Conservation (phyloP, 2,888 invertebrate genomes). For the Microplitis deprimator region DNA sequence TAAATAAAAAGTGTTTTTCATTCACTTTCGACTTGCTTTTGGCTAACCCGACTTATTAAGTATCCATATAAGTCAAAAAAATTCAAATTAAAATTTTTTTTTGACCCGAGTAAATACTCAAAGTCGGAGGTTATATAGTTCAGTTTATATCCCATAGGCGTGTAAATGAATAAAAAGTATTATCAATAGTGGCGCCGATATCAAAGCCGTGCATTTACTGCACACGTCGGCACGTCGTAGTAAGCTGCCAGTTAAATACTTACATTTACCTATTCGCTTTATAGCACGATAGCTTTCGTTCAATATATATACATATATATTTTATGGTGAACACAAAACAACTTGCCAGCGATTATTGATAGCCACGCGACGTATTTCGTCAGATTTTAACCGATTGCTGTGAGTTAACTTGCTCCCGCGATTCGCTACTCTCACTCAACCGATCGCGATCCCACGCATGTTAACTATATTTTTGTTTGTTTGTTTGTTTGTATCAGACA, state of each 20-base stretch:
- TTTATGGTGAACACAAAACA: not conserved
- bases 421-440: constrained; percentile 23
- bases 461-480: not conserved
- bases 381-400: constrained; percentile 29
- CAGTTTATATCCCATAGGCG: not conserved
- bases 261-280: constrained; percentile 40
- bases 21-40: too few species aligned
- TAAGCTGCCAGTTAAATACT: not conserved
- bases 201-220: not conserved
- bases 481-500: constrained; percentile 8
- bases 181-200: not conserved
- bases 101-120: not conserved
- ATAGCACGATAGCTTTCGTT: constrained; percentile 20
- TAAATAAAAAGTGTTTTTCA: too few species aligned
- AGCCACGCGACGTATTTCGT: constrained; percentile 46
- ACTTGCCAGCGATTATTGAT: constrained; percentile 35
- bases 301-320: not conserved
- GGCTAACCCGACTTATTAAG: too few species aligned
- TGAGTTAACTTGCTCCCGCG: constrained; percentile 1
- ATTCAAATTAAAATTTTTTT: too few species aligned
- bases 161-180: not conserved
- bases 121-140: not conserved
- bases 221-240: not conserved
- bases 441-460: constrained; percentile 33
- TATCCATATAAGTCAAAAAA: too few species aligned